A percentile compares a stretch with the other conserved stretches of the same genome.
phyloP scores from a whole-genome alignment of 2,797 vertebrate genomes.

The Benthosema pterotum region DNA sequence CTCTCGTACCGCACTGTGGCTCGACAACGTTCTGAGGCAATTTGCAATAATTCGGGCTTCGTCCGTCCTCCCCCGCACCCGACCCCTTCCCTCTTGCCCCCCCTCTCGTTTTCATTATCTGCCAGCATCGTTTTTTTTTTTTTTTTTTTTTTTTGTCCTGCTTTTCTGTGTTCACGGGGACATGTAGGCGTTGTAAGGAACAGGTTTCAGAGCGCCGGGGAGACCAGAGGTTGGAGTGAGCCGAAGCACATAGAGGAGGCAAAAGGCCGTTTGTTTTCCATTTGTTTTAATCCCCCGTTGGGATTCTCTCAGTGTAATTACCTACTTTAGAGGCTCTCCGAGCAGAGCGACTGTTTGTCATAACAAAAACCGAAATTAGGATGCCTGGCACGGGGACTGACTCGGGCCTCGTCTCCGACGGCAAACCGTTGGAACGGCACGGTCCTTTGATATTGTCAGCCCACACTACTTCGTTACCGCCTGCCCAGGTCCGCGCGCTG shows the following conservation, averaged over 20 bases:
- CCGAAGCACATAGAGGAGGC: conserved; percentile 27
- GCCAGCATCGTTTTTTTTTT: conserved; percentile 57
- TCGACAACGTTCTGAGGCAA: too few relatives aligned
- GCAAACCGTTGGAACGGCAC: conserved; percentile 23
- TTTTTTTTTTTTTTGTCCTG: conserved; percentile 53
- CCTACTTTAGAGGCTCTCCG: conserved; percentile 64
- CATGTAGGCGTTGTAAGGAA: conserved; percentile 52
- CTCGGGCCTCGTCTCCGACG: conserved; percentile 19
- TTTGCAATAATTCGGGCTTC: background rate
- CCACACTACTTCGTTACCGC: conserved; percentile 18
- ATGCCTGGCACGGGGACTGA: conserved; percentile 36
- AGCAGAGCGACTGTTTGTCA: conserved; percentile 61
- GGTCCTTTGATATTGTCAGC: conserved; percentile 32
- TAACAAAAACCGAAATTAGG: conserved; percentile 64
- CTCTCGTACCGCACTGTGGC: too few relatives aligned
- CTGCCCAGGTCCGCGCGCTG: background rate
- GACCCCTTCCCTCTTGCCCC: conserved; percentile 32
- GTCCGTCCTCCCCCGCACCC: conserved; percentile 34
- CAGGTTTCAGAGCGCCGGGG: conserved; percentile 47
- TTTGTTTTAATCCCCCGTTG: conserved; percentile 75
- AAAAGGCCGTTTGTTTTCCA: conserved; percentile 61
- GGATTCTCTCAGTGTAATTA: conserved; percentile 75
- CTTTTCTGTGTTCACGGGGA: conserved; percentile 48
- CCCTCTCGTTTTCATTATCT: conserved; percentile 61
- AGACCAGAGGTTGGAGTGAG: conserved; percentile 40